These are phyloP conservation scores for Sprattus sprattus DNA, from an alignment of 2,113 vertebrate species.

Conservation along the genomic window DNA sequence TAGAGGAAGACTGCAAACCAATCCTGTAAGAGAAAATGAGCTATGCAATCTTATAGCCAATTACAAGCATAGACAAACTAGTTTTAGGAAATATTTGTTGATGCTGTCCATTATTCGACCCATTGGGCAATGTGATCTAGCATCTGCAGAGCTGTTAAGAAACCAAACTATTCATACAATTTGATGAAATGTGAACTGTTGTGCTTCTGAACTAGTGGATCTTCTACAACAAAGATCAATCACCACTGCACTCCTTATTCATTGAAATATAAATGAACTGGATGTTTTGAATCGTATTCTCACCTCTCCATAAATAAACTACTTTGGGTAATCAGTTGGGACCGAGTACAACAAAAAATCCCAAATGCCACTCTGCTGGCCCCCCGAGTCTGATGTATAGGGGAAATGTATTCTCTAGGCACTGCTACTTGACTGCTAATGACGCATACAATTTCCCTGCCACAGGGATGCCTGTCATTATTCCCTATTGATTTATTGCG, in stretches of 20 bases:
- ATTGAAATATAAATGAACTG: neutral
- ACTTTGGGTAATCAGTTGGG: neutral
- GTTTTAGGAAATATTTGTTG: too few relatives aligned
- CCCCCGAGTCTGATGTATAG: neutral
- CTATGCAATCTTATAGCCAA: too few relatives aligned
- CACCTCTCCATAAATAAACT: neutral
- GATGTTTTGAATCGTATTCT: neutral
- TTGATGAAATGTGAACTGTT: too few relatives aligned
- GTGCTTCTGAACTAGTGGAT: too few relatives aligned
- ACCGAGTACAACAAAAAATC: neutral
- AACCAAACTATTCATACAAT: too few relatives aligned
- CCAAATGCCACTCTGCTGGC: neutral
- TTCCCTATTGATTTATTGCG: neutral
- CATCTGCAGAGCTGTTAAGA: too few relatives aligned
- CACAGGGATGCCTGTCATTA: neutral
- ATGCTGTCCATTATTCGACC: too few relatives aligned
- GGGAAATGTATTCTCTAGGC: neutral
- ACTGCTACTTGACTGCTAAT: constrained; percentile 1
- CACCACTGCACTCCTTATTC: neutral
- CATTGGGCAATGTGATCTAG: too few relatives aligned
- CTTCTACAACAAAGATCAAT: neutral
- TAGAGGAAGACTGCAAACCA: too few relatives aligned
- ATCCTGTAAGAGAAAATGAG: too few relatives aligned
- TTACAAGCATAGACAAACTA: too few relatives aligned
- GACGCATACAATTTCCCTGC: neutral